Conservation (phyloP, 2,888 invertebrate genomes). For the Drosophila dives region DNA sequence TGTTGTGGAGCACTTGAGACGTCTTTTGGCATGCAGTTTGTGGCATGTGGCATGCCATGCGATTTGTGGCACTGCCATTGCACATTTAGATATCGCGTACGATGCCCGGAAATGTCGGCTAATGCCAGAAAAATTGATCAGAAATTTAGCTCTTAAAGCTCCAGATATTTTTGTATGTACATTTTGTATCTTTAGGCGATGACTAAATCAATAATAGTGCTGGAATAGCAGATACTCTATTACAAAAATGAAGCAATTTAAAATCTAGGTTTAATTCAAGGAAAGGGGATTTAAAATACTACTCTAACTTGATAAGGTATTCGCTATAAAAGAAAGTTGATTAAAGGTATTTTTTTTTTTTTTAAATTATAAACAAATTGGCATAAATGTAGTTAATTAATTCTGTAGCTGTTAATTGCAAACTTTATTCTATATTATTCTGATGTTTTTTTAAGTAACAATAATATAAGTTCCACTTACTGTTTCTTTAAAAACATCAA, state of each 20-base stretch:
- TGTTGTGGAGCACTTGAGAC: constrained; percentile 66
- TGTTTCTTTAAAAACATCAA: background rate
- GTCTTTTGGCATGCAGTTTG: constrained; percentile 57
- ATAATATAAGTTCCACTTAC: background rate
- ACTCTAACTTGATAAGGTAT: background rate
- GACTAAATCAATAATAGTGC: background rate
- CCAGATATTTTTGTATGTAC: background rate
- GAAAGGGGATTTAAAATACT: too few species aligned
- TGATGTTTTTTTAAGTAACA: background rate
- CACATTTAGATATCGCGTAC: constrained; percentile 50
- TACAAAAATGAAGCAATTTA: too few species aligned
- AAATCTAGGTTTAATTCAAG: too few species aligned
- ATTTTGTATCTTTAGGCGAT: background rate
- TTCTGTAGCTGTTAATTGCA: background rate
- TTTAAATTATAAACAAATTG: background rate
- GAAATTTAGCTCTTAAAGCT: constrained; percentile 19
- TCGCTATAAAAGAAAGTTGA: background rate
- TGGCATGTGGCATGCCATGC: constrained; percentile 59
- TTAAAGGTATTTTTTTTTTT: background rate
- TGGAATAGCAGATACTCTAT: background rate
- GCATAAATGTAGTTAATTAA: background rate
- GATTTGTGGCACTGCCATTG: constrained; percentile 65
- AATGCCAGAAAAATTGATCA: constrained; percentile 50
- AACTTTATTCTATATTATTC: background rate
- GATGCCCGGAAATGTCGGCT: constrained; percentile 50